A percentile compares a stretch with the other conserved stretches of the same genome.
These are phyloP conservation scores for Tridacna gigas DNA, from an alignment of 2,888 invertebrate genomes.

Conservation along the genomic window DNA sequence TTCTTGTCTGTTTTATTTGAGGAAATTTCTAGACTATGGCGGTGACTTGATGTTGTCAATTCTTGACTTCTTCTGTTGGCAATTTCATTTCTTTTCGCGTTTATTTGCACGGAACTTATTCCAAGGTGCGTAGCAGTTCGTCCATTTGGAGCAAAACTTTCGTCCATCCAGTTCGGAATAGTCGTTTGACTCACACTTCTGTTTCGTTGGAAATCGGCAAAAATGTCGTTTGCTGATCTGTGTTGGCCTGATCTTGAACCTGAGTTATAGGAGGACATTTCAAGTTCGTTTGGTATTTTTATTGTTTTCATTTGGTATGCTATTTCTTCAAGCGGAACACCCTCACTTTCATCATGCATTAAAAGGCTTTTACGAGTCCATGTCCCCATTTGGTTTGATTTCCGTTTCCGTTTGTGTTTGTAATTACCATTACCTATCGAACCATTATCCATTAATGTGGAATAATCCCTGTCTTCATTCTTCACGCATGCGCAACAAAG, in stretches of 20 bases:
- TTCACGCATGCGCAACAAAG: slow-evolving; percentile 44
- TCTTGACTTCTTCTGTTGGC: slow-evolving; percentile 20
- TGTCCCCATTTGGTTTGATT: slow-evolving; percentile 36
- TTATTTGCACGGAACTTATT: slow-evolving; percentile 59
- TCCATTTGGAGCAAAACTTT: slow-evolving; percentile 43
- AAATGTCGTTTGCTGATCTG: neutral
- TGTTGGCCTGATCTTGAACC: neutral
- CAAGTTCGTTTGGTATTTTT: neutral
- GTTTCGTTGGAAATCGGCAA: neutral
- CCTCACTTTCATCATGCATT: slow-evolving; percentile 41
- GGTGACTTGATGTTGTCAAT: neutral
- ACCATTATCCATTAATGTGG: slow-evolving; percentile 7
- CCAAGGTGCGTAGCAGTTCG: slow-evolving; percentile 53
- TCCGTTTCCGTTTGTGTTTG: slow-evolving; percentile 21
- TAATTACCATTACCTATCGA: neutral
- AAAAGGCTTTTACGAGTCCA: slow-evolving; percentile 54
- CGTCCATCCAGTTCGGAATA: slow-evolving; percentile 63
- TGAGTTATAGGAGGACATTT: neutral
- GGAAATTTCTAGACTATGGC: neutral
- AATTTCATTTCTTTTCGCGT: slow-evolving; percentile 40
- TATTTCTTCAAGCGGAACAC: slow-evolving; percentile 21
- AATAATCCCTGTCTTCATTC: slow-evolving; percentile 19
- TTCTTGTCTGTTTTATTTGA: neutral
- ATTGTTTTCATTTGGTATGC: slow-evolving; percentile 41
- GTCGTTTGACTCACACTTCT: slow-evolving; percentile 58